A percentile compares a stretch with the other conserved stretches of the same genome.
Conservation (phyloP, 2,113 vertebrate genomes). For the Microtus ochrogaster region DNA sequence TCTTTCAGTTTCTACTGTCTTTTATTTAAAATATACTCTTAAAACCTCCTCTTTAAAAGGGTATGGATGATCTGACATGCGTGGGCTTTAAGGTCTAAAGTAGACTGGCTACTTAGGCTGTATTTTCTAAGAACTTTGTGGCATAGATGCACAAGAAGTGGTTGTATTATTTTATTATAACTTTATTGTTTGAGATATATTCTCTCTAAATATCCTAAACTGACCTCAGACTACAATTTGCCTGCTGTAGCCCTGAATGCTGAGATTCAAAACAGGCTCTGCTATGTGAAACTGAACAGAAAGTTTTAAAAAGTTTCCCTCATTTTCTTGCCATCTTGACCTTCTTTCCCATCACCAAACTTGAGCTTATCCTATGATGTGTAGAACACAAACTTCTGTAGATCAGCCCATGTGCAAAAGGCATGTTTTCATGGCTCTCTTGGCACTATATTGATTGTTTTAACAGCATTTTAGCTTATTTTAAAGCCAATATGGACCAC, state of each 20-base stretch:
- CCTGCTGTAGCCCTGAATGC: neutral
- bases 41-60: neutral
- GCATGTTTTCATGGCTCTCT: neutral
- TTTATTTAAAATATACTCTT: neutral
- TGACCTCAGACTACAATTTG: neutral
- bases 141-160: neutral
- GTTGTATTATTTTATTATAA: neutral
- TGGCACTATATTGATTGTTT: neutral
- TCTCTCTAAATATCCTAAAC: neutral
- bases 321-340: neutral
- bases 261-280: neutral
- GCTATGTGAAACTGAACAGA: neutral
- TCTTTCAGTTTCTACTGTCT: neutral
- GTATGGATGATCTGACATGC: neutral
- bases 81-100: neutral
- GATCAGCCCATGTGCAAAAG: neutral
- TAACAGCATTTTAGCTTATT: no score
- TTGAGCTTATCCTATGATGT: neutral
- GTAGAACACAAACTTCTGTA: neutral
- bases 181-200: neutral
- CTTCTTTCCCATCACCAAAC: neutral
- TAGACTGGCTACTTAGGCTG: neutral
- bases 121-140: neutral
- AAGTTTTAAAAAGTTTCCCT: neutral
- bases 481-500: neutral